Evolutionary conservation across 2,888 invertebrate species (phyloP), one percentile per base, ranked within the genome.

Genomic region (Tachina lurida): DNA sequence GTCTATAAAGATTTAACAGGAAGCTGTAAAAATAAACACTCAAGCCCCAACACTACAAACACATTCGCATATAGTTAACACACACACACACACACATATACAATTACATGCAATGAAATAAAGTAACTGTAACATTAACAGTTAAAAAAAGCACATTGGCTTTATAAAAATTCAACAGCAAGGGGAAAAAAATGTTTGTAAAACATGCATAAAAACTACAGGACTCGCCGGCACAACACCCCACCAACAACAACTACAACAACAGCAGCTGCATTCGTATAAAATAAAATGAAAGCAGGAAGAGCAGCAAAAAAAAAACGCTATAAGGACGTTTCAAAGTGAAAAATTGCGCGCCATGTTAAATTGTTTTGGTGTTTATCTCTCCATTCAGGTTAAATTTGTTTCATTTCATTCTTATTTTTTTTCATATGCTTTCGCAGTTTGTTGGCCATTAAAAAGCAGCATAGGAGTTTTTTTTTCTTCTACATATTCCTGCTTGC

Each of bases 261-360:
- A 49, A 62, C 9, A 39, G 13, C 9, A 43, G 19, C 56, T 15
- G 49, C 22, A 31, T 31, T 31, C 31, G 31, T 31, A 31, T 31
- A 31, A 31, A 31, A 31, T 31, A 31, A 31, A 31, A 31, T 31
- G 31, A 31, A 31, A 31, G 7, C 5, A 1, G 31, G 1, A 31
- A 52, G 62, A 5, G n/a, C n/a, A 31, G 4, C 43, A 70, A 22
- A 60, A 60, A 56, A 41, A 63, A 49, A 39, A 52, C 65, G 31
- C 8, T 56, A 77, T 63, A 73, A 83, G 84, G 76, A 85, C 77
- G 80, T 74, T 75, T 68, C 87, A 88, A 90, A 90, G 90, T 91
- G 91, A 90, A 91, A 88, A 91, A 90, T 90, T 88, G 90, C 89
- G 87, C 88, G 88, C 88, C 90, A 78, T 77, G 77, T 84, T 84